Evolutionary conservation across 2,888 invertebrate genomes (phyloP).

Genomic region (Sepioteuthis lessoniana): DNA sequence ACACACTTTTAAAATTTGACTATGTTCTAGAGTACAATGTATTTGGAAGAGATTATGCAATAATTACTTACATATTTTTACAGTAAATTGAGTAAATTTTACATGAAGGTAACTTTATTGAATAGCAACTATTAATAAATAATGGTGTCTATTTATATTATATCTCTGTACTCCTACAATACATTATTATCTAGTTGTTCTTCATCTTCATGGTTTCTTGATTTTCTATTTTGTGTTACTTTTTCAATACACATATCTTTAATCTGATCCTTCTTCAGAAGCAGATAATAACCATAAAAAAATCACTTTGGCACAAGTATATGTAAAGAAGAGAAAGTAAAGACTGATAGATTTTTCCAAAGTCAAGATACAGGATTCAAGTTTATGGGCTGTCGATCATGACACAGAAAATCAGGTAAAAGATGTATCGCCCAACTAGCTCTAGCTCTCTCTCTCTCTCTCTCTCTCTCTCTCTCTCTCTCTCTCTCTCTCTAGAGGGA

Average conservation of each 20-base stretch:
- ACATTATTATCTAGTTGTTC: background rate
- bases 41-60: no score
- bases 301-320: background rate
- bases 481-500: background rate
- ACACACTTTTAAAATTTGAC: no score
- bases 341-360: background rate
- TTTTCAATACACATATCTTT: background rate
- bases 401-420: background rate
- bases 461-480: background rate
- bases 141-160: no score
- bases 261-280: background rate
- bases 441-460: background rate
- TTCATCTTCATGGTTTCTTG: no score
- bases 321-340: background rate
- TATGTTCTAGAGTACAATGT: no score
- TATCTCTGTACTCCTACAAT: no score
- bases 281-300: background rate
- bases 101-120: no score
- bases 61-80: no score
- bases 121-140: no score
- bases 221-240: background rate
- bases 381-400: background rate
- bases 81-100: no score
- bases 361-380: background rate
- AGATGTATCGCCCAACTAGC: no score